Conservation (phyloP, 2,888 invertebrate genomes). For the Sialis fuliginosa region DNA sequence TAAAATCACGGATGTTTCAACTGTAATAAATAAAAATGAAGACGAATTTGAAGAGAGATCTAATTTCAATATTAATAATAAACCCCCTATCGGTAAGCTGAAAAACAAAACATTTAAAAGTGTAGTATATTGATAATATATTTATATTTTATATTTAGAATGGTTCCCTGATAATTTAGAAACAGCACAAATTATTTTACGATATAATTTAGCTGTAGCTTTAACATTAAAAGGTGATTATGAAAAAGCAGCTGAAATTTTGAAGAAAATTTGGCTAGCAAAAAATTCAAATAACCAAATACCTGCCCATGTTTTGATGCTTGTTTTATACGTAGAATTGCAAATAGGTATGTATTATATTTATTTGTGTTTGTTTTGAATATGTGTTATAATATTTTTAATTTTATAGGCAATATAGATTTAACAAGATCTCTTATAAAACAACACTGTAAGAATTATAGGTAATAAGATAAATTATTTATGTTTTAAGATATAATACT, state of each 20-base stretch:
- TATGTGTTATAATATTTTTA: slow-evolving; percentile 2
- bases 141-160: slow-evolving; percentile 21
- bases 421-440: slow-evolving; percentile 39
- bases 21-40: slow-evolving; percentile 26
- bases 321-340: slow-evolving; percentile 45
- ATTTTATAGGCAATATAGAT: slow-evolving; percentile 34
- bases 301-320: slow-evolving; percentile 43
- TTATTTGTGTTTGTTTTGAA: slow-evolving; percentile 3
- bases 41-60: slow-evolving; percentile 25
- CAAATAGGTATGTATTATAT: slow-evolving; percentile 31
- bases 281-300: slow-evolving; percentile 30
- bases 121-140: background rate
- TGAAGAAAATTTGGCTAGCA: slow-evolving; percentile 33
- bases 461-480: background rate
- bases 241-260: slow-evolving; percentile 32
- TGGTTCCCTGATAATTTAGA: slow-evolving; percentile 45
- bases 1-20: slow-evolving; percentile 38
- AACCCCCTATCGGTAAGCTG: slow-evolving; percentile 12
- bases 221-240: slow-evolving; percentile 57
- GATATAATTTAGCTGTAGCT: slow-evolving; percentile 62
- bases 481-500: too few species aligned
- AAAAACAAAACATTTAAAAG: background rate
- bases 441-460: slow-evolving; percentile 21
- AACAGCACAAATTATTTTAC: slow-evolving; percentile 50
- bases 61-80: slow-evolving; percentile 16